Conservation (phyloP, 2,113 vertebrate genomes). For the Ictalurus furcatus region DNA sequence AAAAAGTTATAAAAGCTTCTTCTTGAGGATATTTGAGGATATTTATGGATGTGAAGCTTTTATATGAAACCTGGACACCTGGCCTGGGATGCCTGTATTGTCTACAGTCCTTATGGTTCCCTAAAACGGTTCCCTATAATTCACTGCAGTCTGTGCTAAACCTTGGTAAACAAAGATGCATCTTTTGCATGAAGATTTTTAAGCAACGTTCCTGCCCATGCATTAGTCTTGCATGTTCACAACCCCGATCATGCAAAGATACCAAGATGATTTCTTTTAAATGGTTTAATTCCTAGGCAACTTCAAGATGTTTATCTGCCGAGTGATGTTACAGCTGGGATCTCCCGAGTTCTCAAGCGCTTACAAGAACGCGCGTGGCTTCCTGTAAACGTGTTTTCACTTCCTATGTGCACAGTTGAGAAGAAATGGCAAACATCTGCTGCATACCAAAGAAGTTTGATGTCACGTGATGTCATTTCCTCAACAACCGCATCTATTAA, state of each 20-base stretch:
- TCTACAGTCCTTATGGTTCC: background rate
- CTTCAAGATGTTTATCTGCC: conserved; percentile 15
- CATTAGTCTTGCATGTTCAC: background rate
- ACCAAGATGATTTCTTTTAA: conserved; percentile 18
- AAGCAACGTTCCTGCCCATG: background rate
- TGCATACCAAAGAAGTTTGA: conserved; percentile 8
- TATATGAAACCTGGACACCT: background rate
- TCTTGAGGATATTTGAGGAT: background rate
- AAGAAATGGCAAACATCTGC: conserved; percentile 31
- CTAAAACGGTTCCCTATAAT: background rate
- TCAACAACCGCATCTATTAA: background rate
- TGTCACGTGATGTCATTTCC: conserved; percentile 47
- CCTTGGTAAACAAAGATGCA: background rate
- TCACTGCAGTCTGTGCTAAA: background rate
- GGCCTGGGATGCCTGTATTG: background rate
- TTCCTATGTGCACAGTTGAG: conserved; percentile 11
- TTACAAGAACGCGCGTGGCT: conserved; percentile 38
- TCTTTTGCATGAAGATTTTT: background rate
- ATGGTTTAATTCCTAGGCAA: background rate
- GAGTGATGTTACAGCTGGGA: conserved; percentile 8
- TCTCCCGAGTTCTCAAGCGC: conserved; percentile 3
- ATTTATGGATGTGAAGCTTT: background rate
- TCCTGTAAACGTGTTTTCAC: conserved; percentile 45
- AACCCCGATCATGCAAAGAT: too few relatives aligned
- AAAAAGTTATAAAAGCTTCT: background rate